These are phyloP conservation scores for Sebastes itinus DNA, from an alignment of 2,797 vertebrate species.

Conservation along the genomic window DNA sequence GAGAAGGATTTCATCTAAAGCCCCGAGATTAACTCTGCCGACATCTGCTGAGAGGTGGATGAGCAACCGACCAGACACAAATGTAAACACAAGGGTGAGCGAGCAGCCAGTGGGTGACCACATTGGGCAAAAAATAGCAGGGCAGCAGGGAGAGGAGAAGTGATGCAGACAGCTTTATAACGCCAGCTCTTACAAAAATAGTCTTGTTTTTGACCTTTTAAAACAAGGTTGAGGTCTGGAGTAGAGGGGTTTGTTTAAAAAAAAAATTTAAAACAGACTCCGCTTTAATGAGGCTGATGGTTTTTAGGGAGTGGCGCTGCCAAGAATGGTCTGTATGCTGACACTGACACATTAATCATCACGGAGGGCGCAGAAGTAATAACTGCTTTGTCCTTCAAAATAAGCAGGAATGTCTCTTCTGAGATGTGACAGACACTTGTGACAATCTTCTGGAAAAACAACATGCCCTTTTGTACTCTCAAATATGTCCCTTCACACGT, in stretches of 20 bases:
- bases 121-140: constrained; percentile 45
- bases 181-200: background rate
- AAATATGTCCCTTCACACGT: background rate
- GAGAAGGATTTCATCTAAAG: constrained; percentile 52
- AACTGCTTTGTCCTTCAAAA: background rate
- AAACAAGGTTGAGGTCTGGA: constrained; percentile 30
- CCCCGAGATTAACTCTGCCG: constrained; percentile 48
- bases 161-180: constrained; percentile 14
- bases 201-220: background rate
- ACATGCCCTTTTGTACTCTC: background rate
- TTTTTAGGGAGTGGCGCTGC: background rate
- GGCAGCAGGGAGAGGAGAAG: background rate
- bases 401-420: background rate
- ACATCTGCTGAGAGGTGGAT: constrained; percentile 29
- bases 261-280: background rate
- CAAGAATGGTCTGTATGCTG: background rate
- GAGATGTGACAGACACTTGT: background rate
- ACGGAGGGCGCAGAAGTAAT: background rate
- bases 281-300: background rate
- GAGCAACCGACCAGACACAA: constrained; percentile 46
- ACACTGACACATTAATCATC: background rate
- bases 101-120: constrained; percentile 52
- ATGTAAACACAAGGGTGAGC: constrained; percentile 58
- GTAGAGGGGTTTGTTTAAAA: background rate
- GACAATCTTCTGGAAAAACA: background rate